Conservation (phyloP, 2,113 vertebrate genomes). For the Ageneiosus marmoratus region DNA sequence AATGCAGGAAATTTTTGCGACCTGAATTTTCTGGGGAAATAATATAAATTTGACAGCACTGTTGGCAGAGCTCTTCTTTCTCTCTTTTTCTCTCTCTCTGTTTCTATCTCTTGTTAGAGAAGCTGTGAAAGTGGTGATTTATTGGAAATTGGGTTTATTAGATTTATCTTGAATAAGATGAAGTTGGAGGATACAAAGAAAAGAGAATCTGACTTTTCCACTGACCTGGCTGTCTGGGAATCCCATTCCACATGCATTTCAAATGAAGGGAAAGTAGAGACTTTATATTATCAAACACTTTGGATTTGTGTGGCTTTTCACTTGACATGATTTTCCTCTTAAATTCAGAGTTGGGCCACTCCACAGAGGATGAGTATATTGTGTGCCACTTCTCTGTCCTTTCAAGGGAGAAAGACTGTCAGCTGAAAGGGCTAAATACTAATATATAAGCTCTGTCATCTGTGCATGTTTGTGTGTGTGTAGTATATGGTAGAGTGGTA, state of each 20-base stretch:
- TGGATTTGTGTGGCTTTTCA: slow-evolving; percentile 50
- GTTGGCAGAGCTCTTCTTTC: neutral
- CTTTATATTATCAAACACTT: slow-evolving; percentile 50
- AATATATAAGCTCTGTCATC: neutral
- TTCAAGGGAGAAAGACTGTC: neutral
- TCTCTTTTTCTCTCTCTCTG: neutral
- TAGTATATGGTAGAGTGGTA: neutral
- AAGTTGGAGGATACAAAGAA: slow-evolving; percentile 18
- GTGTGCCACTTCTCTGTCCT: slow-evolving; percentile 1
- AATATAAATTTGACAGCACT: slow-evolving; percentile 40
- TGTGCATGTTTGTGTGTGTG: neutral
- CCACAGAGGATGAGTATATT: slow-evolving; percentile 1
- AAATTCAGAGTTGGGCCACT: neutral
- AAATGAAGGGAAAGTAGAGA: slow-evolving; percentile 67
- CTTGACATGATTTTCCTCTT: slow-evolving; percentile 12
- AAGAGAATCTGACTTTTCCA: slow-evolving; percentile 59
- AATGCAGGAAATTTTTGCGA: slow-evolving; percentile 52
- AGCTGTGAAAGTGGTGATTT: slow-evolving; percentile 21
- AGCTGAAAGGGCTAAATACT: slow-evolving; percentile 28
- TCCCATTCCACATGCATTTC: slow-evolving; percentile 76
- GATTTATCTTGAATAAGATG: slow-evolving; percentile 25
- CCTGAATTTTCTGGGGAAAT: slow-evolving; percentile 53
- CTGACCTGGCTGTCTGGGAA: slow-evolving; percentile 60
- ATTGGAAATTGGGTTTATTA: slow-evolving; percentile 42
- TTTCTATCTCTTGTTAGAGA: slow-evolving; percentile 28